Evolutionary conservation across 2,113 vertebrate species (phyloP), one percentile per base, ranked within the genome.

Genomic region (Recurvirostra avosetta): DNA sequence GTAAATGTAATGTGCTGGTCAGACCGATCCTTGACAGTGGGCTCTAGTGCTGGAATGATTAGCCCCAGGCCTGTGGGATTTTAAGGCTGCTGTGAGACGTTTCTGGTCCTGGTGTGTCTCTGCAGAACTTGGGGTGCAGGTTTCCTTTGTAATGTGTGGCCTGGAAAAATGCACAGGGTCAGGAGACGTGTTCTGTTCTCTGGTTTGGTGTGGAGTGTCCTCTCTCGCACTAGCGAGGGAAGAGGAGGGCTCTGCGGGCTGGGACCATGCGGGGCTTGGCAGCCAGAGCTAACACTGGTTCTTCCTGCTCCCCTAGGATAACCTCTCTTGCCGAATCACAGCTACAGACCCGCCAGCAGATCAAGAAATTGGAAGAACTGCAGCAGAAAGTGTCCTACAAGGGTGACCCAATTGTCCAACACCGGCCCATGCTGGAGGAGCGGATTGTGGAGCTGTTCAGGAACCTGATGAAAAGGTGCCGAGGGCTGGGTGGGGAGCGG

Each of bases 321-420:
- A 99, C 99, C 6, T 99, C 99, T 43, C 97, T 99, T 74, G 99
- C 99, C 0, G 99, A 99, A 97, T 99, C 99, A 0, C 99, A 99
- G 97, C 98, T 99, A 59, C 99, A 99, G 98, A 99, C 99, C 29
- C 99, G 99, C n/a, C 99, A 99, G 95, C 99, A 99, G 97, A 99
- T 99, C 95, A 99, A 99, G 98, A 99, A 99, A 80, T 94, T 99
- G 91, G 99, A 99, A 97, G 99, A 99, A 70, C 96, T 99, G 83
- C 99, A 99, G 96, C 99, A 99, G 95, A 99, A 99, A 74, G 99
- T 99, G 10, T 99, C 99, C 50, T 99, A 99, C 93, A 99, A 99
- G 96, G 99, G 99, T 11, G 99, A 99, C 85, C 99, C 99, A 2
- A 99, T 99, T 5, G 99, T 99, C 81, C 99, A 99, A 85, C 99